Conservation (phyloP, 2,888 invertebrate species). For the Eupithecia inturbata region DNA sequence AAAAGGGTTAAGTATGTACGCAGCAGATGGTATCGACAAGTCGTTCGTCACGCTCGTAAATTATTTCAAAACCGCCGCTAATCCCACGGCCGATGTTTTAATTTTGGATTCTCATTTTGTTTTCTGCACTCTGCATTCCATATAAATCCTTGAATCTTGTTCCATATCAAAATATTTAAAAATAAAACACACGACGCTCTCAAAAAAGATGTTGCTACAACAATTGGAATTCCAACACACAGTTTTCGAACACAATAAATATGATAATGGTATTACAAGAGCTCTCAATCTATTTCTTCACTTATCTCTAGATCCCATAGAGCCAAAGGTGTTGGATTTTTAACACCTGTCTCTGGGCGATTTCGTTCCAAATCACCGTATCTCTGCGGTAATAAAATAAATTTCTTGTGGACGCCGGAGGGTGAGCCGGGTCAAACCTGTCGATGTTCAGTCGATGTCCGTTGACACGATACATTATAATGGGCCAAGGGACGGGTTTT, state of each 20-base stretch:
- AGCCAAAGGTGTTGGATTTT: conserved; percentile 80
- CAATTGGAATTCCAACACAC: conserved; percentile 65
- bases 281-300: conserved; percentile 76
- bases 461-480: conserved; percentile 84
- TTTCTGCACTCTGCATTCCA: conserved; percentile 68
- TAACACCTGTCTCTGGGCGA: conserved; percentile 82
- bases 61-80: conserved; percentile 82
- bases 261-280: conserved; percentile 74
- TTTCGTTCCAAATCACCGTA: conserved; percentile 82
- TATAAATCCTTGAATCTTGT: conserved; percentile 67
- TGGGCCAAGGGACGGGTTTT: conserved; percentile 79
- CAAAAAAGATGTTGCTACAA: conserved; percentile 64
- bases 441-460: conserved; percentile 83
- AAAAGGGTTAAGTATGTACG: conserved; percentile 80
- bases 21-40: conserved; percentile 81
- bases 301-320: conserved; percentile 76
- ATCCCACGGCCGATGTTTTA: conserved; percentile 81
- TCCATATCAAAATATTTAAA: conserved; percentile 65
- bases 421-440: conserved; percentile 72
- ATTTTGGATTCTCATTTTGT: conserved; percentile 76
- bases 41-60: conserved; percentile 83
- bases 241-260: conserved; percentile 71
- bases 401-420: conserved; percentile 82
- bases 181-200: conserved; percentile 52
- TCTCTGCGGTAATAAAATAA: conserved; percentile 83